Conservation (phyloP, 2,113 vertebrate genomes). For the Channa maculata region DNA sequence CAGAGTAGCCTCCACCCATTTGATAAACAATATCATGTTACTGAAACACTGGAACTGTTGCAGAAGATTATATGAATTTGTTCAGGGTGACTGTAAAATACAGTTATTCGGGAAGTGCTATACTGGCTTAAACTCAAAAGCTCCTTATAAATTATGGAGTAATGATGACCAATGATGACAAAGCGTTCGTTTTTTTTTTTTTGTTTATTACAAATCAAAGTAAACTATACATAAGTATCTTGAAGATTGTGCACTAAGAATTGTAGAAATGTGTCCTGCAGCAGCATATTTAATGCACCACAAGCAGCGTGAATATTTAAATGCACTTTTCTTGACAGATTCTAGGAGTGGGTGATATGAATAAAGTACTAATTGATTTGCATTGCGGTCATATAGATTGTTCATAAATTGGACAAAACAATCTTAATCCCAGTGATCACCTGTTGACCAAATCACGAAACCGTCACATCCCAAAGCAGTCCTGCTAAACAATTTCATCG, state of each 20-base stretch:
- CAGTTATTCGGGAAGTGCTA: no score
- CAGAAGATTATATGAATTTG: background rate
- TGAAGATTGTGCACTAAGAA: background rate
- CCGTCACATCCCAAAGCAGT: no score
- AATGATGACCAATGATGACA: constrained; percentile 36
- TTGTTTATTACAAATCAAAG: constrained; percentile 67
- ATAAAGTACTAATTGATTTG: background rate
- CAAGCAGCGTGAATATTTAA: constrained; percentile 16
- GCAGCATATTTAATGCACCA: constrained; percentile 15
- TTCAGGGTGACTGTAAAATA: background rate
- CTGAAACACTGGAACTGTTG: background rate
- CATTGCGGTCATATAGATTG: no score
- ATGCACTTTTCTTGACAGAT: background rate
- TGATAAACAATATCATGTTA: constrained; percentile 32
- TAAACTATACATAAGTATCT: constrained; percentile 22
- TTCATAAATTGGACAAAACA: background rate
- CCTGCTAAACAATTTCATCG: no score
- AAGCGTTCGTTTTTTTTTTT: constrained; percentile 11
- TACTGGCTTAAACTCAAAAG: no score
- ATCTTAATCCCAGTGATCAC: no score
- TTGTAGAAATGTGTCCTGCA: background rate
- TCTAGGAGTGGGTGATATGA: background rate
- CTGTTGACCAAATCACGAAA: background rate
- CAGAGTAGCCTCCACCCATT: constrained; percentile 42
- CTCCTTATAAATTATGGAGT: background rate